These are phyloP conservation scores for Pseudopleuronectes americanus DNA, from an alignment of 2,797 vertebrate species.

Conservation along the genomic window DNA sequence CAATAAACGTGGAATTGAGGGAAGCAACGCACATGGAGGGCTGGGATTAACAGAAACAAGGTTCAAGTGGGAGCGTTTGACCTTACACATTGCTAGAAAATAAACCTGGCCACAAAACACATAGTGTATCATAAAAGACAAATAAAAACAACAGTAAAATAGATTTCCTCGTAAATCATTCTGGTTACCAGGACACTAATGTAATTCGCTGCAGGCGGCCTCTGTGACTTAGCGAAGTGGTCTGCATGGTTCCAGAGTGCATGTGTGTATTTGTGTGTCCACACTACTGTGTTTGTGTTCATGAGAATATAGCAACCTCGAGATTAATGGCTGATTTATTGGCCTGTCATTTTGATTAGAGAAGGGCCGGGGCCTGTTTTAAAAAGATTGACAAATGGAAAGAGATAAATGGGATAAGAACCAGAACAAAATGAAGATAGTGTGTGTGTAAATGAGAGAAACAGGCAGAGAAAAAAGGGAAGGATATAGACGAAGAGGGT, in stretches of 20 bases:
- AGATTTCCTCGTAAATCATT: conserved; percentile 79
- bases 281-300: conserved; percentile 39
- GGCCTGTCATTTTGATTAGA: conserved; percentile 68
- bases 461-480: conserved; percentile 5
- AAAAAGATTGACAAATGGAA: conserved; percentile 46
- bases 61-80: conserved; percentile 66
- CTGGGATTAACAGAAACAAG: conserved; percentile 40
- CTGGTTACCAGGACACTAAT: conserved; percentile 68
- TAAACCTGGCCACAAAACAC: conserved; percentile 70
- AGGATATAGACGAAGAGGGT: conserved; percentile 9
- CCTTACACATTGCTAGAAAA: conserved; percentile 65
- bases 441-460: not conserved
- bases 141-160: conserved; percentile 79
- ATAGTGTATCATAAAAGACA: conserved; percentile 74
- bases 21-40: conserved; percentile 4
- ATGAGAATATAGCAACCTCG: conserved; percentile 41
- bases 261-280: conserved; percentile 27
- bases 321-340: conserved; percentile 73
- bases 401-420: conserved; percentile 21
- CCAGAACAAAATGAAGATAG: conserved; percentile 16
- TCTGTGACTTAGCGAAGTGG: conserved; percentile 47
- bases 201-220: conserved; percentile 62
- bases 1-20: conserved; percentile 7
- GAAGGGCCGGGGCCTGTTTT: conserved; percentile 45
- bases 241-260: conserved; percentile 28